Conservation (phyloP, 2,797 vertebrate genomes). For the Austrolebias charrua region DNA sequence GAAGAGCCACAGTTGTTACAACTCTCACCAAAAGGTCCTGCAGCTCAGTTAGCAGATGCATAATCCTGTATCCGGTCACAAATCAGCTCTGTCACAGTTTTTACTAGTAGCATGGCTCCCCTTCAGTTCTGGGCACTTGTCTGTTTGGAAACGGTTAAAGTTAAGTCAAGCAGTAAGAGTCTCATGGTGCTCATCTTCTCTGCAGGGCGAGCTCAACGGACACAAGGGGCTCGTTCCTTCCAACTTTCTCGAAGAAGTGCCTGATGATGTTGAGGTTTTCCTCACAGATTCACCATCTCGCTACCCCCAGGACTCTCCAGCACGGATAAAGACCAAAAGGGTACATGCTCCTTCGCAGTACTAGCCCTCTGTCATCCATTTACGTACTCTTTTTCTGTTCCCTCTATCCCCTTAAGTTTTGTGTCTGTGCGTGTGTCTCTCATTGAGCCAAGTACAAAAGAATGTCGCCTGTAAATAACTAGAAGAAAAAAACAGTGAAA, state of each 20-base stretch:
- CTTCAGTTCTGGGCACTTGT: not conserved
- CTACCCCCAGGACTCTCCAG: constrained; percentile 83
- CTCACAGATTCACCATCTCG: constrained; percentile 88
- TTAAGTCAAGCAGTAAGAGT: constrained; percentile 1
- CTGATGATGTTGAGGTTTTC: constrained; percentile 97
- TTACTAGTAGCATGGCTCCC: not conserved
- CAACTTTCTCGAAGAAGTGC: constrained; percentile 99
- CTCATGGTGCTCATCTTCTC: constrained; percentile 34
- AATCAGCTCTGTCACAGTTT: too few relatives aligned
- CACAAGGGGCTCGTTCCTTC: constrained; percentile 98
- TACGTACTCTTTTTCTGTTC: constrained; percentile 66
- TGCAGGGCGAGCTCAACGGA: constrained; percentile 93
- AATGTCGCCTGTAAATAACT: constrained; percentile 72
- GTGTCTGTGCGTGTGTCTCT: constrained; percentile 69
- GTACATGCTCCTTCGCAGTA: constrained; percentile 86
- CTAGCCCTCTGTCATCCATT: constrained; percentile 78
- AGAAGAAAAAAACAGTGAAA: constrained; percentile 64
- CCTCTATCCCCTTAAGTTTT: constrained; percentile 68
- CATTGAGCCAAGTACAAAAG: constrained; percentile 56
- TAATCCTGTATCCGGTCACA: too few relatives aligned
- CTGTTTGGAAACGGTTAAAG: not conserved
- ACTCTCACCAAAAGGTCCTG: too few relatives aligned
- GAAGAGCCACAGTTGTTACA: too few relatives aligned
- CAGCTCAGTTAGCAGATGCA: too few relatives aligned
- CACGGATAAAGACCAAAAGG: constrained; percentile 93